Percentiles rank a stretch among this genome's conserved stretches.
These are phyloP conservation scores for Stomatorhinus walkeri DNA, from an alignment of 2,797 vertebrate genomes.

Conservation along the genomic window DNA sequence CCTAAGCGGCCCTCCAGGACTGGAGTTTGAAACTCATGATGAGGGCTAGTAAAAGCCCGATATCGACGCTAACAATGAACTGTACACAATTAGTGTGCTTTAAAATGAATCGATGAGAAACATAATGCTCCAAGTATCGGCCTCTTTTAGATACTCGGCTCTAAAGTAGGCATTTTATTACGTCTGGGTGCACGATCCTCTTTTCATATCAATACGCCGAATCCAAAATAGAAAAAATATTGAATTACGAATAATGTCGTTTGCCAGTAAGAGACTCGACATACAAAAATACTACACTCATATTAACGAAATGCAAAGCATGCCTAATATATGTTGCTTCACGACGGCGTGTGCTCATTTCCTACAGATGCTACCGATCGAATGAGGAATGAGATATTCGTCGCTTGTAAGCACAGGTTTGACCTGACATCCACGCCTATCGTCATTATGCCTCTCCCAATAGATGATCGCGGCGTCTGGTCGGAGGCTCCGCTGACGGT, in stretches of 20 bases:
- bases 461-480: conserved; percentile 15
- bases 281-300: neutral
- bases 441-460: conserved; percentile 11
- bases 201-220: neutral
- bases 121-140: neutral
- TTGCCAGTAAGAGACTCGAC: neutral
- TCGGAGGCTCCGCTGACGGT: conserved; percentile 13
- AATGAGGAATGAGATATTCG: neutral
- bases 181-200: neutral
- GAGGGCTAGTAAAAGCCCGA: neutral
- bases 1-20: neutral
- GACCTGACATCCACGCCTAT: neutral
- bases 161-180: neutral
- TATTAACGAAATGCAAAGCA: neutral
- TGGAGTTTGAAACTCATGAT: neutral
- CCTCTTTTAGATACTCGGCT: neutral
- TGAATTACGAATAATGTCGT: neutral
- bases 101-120: neutral
- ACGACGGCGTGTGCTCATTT: neutral
- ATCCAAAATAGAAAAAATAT: neutral
- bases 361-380: neutral
- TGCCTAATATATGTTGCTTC: neutral
- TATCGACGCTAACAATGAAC: neutral
- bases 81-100: neutral
- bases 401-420: neutral